A percentile compares a stretch with the other conserved stretches of the same genome.
Conservation (phyloP, 2,113 vertebrate genomes). For the Alaudala cheleensis region DNA sequence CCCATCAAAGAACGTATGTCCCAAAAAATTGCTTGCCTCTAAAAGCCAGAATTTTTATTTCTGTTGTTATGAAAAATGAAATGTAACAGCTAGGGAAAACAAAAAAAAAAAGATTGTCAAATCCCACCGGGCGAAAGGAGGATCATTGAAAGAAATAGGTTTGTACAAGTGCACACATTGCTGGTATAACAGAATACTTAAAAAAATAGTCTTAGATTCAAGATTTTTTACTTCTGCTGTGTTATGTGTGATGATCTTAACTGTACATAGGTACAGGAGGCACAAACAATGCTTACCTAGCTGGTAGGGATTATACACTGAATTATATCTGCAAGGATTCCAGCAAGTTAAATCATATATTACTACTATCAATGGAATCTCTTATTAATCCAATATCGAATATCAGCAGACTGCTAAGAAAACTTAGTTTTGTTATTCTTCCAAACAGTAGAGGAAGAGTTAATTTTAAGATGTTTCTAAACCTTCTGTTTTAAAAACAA, state of each 20-base stretch:
- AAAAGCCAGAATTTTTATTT: neutral
- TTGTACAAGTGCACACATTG: neutral
- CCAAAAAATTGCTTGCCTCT: neutral
- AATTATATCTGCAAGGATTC: neutral
- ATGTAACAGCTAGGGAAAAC: neutral
- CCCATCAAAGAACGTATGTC: neutral
- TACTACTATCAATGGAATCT: neutral
- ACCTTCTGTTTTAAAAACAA: neutral
- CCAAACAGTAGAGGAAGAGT: neutral
- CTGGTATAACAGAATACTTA: neutral
- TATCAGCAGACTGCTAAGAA: neutral
- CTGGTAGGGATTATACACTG: neutral
- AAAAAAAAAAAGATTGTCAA: neutral
- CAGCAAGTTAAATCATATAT: neutral
- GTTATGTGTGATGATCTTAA: neutral
- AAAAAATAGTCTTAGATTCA: neutral
- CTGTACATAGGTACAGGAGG: neutral
- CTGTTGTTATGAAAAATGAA: neutral
- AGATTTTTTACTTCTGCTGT: neutral
- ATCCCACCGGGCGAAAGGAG: neutral
- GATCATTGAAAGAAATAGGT: neutral
- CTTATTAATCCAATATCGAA: neutral
- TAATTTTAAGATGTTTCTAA: neutral
- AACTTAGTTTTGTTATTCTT: conserved; percentile 12
- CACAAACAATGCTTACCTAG: neutral